Evolutionary conservation across 1,140 invertebrate genomes (phyloP).

Genomic region (Popillia japonica): DNA sequence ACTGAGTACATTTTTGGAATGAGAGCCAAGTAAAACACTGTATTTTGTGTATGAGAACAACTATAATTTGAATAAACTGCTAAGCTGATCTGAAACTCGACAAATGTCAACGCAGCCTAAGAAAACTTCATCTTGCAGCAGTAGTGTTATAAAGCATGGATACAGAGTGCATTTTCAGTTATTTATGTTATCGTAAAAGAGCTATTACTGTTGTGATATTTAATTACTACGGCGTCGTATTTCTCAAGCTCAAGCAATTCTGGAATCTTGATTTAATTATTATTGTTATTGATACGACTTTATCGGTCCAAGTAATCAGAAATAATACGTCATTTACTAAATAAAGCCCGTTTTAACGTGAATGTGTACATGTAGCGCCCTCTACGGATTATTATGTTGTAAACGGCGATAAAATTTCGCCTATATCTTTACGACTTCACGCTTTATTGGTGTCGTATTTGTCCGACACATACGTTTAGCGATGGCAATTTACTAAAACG

Average conservation of each 20-base stretch:
- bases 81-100: no score
- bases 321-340: conserved; percentile 21
- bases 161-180: conserved; percentile 29
- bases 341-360: not conserved
- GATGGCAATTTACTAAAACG: not conserved
- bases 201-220: conserved; percentile 6
- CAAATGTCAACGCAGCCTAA: no score
- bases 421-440: conserved; percentile 3
- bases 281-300: conserved; percentile 14
- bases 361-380: not conserved
- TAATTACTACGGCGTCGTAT: not conserved
- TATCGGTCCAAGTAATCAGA: conserved; percentile 11
- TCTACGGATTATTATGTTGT: conserved; percentile 12
- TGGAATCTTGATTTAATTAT: conserved; percentile 22
- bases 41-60: no score
- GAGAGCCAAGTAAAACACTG: no score
- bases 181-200: conserved; percentile 28
- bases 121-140: not conserved
- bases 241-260: not conserved
- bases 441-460: not conserved
- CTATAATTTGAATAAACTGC: no score
- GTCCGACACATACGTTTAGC: not conserved
- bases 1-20: no score
- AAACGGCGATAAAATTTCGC: conserved; percentile 14
- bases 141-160: not conserved